Evolutionary conservation across 2,797 vertebrate species (phyloP), one percentile per base, ranked within the genome.

Genomic region (Pseudochromis fuscus): DNA sequence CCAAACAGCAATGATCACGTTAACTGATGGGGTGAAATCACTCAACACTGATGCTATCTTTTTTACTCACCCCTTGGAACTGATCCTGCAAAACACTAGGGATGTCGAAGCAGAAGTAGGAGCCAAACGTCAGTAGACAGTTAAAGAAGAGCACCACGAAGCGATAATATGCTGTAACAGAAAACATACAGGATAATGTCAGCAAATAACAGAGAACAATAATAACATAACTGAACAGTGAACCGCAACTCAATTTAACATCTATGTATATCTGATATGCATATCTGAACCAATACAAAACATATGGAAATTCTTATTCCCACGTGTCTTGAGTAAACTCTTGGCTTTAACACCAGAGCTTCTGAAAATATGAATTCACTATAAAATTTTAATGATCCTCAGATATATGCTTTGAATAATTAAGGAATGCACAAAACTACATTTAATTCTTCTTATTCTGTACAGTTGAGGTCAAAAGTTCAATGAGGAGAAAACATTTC

Each of bases 61-160:
- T 18, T 12, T 7, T 24, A 80, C 93, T 92, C 15, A 95, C 93
- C 86, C 95, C 95, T 61, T 96, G 95, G 48, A 96, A 94, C 87
- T 95, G 95, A 35, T 95, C 93, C 87, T 95, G 95, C 52, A 96
- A 81, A 52, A 95, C 93, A 44, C 96, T 94, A 67, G 94, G 95
- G 44, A 96, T 95, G 87, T 96, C 93, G 3, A 95, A 96, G 90
- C 95, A 96, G 91, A 95, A 96, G 87, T 93, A 96, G 48, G 94
- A 95, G 66, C 94, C 93, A 1, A 96, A 95, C 1, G 94, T 95
- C 76, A 96, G 88, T 78, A 96, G 79, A 53, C 95, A 95, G 85
- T 93, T 95, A 89, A 96, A 96, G 88, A 96, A 93, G 6, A 96
- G 91, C 62, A 95, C 94, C 84, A 93, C 4, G n/a, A 96, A 96